Evolutionary conservation across 37 sponge, comb jelly and placozoan genomes (phyloP).

Genomic region (Dysidea cf. avara): DNA sequence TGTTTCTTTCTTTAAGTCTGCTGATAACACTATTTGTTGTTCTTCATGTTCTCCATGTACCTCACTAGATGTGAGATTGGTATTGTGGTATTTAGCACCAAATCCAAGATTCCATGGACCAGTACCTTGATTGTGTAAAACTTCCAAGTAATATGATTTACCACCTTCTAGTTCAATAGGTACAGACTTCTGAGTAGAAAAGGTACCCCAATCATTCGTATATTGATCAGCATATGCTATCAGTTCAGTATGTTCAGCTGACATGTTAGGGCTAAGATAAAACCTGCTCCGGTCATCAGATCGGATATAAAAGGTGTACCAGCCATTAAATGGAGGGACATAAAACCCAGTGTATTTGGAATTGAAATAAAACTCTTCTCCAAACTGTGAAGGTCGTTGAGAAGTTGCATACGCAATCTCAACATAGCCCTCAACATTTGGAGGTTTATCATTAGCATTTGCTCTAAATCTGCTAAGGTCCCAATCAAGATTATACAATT

Average conservation of each 20-base stretch:
- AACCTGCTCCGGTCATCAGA: constrained; percentile 72
- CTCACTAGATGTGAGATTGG: constrained; percentile 10
- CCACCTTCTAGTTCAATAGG: constrained; percentile 61
- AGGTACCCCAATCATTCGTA: constrained; percentile 53
- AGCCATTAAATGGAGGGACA: constrained; percentile 66
- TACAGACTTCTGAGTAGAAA: constrained; percentile 38
- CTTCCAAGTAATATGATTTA: too few relatives aligned
- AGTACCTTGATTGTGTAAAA: constrained; percentile 21
- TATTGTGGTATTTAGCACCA: too few relatives aligned
- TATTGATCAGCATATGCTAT: constrained; percentile 16
- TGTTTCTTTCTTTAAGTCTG: constrained; percentile 39
- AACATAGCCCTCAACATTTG: too few relatives aligned
- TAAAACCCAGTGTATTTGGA: constrained; percentile 70
- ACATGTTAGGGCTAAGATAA: constrained; percentile 56
- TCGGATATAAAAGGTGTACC: constrained; percentile 53
- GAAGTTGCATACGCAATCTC: too few relatives aligned
- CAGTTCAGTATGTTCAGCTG: constrained; percentile 30
- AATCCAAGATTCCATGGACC: constrained; percentile 36
- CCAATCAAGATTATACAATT: too few relatives aligned
- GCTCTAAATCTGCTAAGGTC: too few relatives aligned
- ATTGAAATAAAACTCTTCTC: constrained; percentile 20
- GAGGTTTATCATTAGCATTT: too few relatives aligned
- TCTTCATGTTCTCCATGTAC: constrained; percentile 51
- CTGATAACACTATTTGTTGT: constrained; percentile 46
- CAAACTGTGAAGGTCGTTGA: constrained; percentile 10